A percentile compares a stretch with the other conserved stretches of the same genome.
Conservation (phyloP, 2,888 invertebrate species). For the Bibio marci region DNA sequence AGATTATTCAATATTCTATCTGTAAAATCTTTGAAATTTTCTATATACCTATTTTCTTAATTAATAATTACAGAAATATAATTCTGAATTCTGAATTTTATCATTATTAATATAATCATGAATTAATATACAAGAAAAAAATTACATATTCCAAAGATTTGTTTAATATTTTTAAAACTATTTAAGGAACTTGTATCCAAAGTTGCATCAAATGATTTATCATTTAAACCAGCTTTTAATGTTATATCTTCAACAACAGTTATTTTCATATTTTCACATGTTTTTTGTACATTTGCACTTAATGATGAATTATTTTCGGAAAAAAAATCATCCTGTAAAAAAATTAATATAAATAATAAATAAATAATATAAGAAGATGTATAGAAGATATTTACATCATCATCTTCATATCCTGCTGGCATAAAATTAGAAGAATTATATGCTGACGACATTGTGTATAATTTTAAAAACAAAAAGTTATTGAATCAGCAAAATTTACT, state of each 20-base stretch:
- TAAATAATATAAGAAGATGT: no score
- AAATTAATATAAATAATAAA: background rate
- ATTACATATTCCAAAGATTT: constrained; percentile 22
- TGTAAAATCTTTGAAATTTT: no score
- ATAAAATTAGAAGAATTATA: background rate
- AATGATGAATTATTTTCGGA: background rate
- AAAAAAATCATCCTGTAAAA: background rate
- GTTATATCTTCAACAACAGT: constrained; percentile 26
- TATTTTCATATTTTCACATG: constrained; percentile 21
- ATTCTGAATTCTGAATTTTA: no score
- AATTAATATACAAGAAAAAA: no score
- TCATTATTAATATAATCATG: no score
- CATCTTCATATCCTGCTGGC: background rate
- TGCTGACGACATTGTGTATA: no score
- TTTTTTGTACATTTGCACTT: constrained; percentile 9
- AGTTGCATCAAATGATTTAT: constrained; percentile 21
- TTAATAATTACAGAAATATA: no score
- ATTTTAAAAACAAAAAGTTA: no score
- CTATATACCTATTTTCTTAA: no score
- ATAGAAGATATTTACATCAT: background rate
- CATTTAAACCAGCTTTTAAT: constrained; percentile 23
- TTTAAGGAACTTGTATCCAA: constrained; percentile 16
- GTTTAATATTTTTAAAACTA: constrained; percentile 21
- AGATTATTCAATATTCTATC: no score
- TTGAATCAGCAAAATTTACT: no score